These are phyloP conservation scores for Trichomalopsis sarcophagae DNA, from an alignment of 1,140 invertebrate genomes.

Conservation along the genomic window DNA sequence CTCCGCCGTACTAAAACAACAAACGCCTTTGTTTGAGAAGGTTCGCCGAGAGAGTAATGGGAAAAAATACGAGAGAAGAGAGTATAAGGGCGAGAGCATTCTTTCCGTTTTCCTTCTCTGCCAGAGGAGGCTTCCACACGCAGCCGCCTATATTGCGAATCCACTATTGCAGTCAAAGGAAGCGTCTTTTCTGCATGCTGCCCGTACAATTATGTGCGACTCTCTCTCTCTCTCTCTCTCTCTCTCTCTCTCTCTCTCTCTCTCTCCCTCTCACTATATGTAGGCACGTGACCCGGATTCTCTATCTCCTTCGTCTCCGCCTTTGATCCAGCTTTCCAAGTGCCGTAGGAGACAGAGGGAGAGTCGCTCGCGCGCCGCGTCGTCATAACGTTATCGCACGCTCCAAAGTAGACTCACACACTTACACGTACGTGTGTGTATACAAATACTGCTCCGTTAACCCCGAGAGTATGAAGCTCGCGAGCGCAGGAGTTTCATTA, in stretches of 20 bases:
- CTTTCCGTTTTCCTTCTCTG: not conserved
- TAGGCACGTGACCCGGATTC: constrained; percentile 46
- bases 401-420: constrained; percentile 15
- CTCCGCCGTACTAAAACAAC: not conserved
- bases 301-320: constrained; percentile 18
- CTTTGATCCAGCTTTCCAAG: constrained; percentile 38
- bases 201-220: constrained; percentile 60
- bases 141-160: constrained; percentile 20
- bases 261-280: not conserved
- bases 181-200: constrained; percentile 55
- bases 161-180: constrained; percentile 56
- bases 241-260: constrained; percentile 8
- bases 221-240: constrained; percentile 17
- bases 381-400: constrained; percentile 20
- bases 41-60: constrained; percentile 20
- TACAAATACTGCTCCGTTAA: constrained; percentile 24
- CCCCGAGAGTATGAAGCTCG: constrained; percentile 13
- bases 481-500: constrained; percentile 20
- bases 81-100: not conserved
- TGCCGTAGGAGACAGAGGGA: not conserved
- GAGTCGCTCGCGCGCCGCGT: not conserved
- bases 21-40: constrained; percentile 32
- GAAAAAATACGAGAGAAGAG: constrained; percentile 11
- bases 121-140: not conserved
- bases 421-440: not conserved